Conservation (phyloP, 2,888 invertebrate species). For the Eristalinus aeneus region DNA sequence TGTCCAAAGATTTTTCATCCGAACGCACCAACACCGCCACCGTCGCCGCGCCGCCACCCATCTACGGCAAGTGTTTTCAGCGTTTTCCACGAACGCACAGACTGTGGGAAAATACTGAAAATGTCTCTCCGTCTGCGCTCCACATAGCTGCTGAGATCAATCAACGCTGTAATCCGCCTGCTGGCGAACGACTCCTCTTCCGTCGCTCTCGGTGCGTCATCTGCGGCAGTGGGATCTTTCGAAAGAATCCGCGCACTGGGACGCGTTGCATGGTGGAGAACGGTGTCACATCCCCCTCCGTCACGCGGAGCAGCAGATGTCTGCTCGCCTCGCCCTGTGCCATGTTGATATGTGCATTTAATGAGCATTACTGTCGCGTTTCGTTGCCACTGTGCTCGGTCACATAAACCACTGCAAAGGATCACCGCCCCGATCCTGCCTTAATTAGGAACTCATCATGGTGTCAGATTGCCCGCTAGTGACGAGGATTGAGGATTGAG, state of each 20-base stretch:
- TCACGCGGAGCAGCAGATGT: slow-evolving; percentile 49
- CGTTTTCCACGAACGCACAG: slow-evolving; percentile 56
- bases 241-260: slow-evolving; percentile 44
- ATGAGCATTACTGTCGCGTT: slow-evolving; percentile 70
- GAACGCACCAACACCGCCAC: background rate
- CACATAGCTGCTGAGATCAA: slow-evolving; percentile 70
- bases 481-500: slow-evolving; percentile 6
- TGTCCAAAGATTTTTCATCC: slow-evolving; percentile 33
- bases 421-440: slow-evolving; percentile 45
- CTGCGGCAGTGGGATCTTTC: slow-evolving; percentile 50
- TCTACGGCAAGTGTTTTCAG: slow-evolving; percentile 64
- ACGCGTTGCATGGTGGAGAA: slow-evolving; percentile 5
- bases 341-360: slow-evolving; percentile 54
- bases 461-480: slow-evolving; percentile 55
- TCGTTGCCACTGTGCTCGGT: slow-evolving; percentile 24
- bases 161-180: slow-evolving; percentile 64
- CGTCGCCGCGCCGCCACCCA: slow-evolving; percentile 44
- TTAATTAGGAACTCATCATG: slow-evolving; percentile 69
- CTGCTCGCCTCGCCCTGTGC: slow-evolving; percentile 40
- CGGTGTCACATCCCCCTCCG: slow-evolving; percentile 39
- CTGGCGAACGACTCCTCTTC: slow-evolving; percentile 8
- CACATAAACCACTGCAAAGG: slow-evolving; percentile 43
- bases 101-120: slow-evolving; percentile 69
- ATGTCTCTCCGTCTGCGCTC: slow-evolving; percentile 50
- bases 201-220: slow-evolving; percentile 36